phyloP scores from a whole-genome alignment of 2,888 invertebrate species.

The Apamea epomidion region DNA sequence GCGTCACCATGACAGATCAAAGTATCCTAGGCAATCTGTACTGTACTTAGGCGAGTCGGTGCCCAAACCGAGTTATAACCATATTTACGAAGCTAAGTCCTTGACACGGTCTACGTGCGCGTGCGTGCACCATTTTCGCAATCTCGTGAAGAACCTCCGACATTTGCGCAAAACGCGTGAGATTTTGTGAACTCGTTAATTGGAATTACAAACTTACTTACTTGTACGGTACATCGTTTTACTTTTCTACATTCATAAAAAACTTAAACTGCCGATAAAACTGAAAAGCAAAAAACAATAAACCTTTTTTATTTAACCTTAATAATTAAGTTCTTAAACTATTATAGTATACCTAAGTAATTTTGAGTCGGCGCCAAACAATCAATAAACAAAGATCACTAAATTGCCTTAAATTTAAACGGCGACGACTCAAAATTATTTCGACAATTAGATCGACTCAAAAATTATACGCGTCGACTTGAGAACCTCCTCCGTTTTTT shows the following conservation, averaged over 20 bases:
- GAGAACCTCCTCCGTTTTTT: too few relatives aligned
- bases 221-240: background rate
- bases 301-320: too few relatives aligned
- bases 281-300: too few relatives aligned
- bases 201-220: slow-evolving; percentile 9
- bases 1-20: background rate
- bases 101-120: slow-evolving; percentile 39
- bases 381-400: too few relatives aligned
- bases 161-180: slow-evolving; percentile 41
- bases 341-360: too few relatives aligned
- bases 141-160: slow-evolving; percentile 29
- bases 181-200: slow-evolving; percentile 38
- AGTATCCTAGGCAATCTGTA: background rate
- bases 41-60: background rate
- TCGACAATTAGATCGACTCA: too few relatives aligned
- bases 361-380: too few relatives aligned
- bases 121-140: slow-evolving; percentile 37
- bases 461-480: too few relatives aligned
- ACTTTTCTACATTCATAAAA: background rate
- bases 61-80: slow-evolving; percentile 13
- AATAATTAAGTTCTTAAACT: too few relatives aligned
- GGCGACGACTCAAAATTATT: too few relatives aligned
- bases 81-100: slow-evolving; percentile 19
- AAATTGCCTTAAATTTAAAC: too few relatives aligned
- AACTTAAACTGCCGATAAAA: too few relatives aligned